Percentiles rank a stretch among this genome's conserved stretches.
phyloP scores from a whole-genome alignment of 64 coral and sea anemone species.

The Porites australiensis region DNA sequence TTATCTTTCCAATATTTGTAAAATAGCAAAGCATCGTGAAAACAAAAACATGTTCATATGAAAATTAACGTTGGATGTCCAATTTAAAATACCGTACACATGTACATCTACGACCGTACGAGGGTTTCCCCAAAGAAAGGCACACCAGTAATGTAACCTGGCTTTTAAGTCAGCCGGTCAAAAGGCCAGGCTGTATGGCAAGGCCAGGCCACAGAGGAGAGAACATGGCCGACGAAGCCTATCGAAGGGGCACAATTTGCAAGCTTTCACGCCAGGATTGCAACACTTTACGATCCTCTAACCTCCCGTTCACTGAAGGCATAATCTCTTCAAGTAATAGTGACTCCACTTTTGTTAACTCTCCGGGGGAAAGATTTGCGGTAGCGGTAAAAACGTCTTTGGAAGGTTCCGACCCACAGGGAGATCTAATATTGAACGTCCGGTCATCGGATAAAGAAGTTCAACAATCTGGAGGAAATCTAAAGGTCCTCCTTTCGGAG shows the following conservation, averaged over 20 bases:
- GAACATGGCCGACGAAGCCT: conserved; percentile 18
- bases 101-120: too few species aligned
- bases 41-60: too few species aligned
- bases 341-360: neutral
- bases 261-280: conserved; percentile 15
- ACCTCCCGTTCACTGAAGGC: neutral
- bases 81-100: too few species aligned
- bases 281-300: neutral
- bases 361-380: neutral
- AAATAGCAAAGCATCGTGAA: too few species aligned
- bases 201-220: neutral
- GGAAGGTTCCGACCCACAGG: neutral
- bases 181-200: neutral
- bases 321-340: conserved; percentile 3
- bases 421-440: neutral
- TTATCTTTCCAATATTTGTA: too few species aligned
- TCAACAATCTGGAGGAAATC: neutral
- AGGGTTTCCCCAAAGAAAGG: too few species aligned
- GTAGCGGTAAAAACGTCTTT: neutral
- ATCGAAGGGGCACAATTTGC: conserved; percentile 1
- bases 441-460: neutral
- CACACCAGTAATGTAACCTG: neutral
- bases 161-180: neutral
- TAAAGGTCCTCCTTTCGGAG: conserved; percentile 1
- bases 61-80: too few species aligned